phyloP scores from a whole-genome alignment of 2,113 vertebrate genomes.

The Dolichotis patagonum region DNA sequence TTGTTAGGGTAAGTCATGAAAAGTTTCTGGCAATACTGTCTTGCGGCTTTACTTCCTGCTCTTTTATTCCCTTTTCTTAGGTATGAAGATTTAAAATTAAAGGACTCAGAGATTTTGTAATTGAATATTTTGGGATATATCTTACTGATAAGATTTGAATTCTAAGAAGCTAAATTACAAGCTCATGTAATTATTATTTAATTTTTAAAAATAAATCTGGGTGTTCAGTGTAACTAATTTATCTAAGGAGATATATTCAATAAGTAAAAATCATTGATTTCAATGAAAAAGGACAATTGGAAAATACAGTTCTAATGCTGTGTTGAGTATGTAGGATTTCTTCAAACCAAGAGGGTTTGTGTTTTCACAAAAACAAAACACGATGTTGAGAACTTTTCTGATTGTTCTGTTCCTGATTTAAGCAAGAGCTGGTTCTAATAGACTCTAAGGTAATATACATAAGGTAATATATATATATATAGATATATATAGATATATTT shows the following conservation, averaged over 20 bases:
- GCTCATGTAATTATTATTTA: conserved; percentile 16
- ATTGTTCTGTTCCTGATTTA: not conserved
- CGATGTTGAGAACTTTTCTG: not conserved
- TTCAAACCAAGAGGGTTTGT: not conserved
- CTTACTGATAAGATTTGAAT: not conserved
- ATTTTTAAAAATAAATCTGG: conserved; percentile 41
- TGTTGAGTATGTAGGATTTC: not conserved
- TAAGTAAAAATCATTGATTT: not conserved
- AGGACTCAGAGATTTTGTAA: not conserved
- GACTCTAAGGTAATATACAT: not conserved
- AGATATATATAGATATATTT: no score
- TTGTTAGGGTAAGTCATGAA: not conserved
- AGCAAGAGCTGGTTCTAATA: not conserved
- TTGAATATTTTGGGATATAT: not conserved
- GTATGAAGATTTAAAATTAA: conserved; percentile 18
- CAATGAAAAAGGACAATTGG: not conserved
- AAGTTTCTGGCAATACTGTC: not conserved
- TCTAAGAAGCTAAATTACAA: not conserved
- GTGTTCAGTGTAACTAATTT: conserved; percentile 21
- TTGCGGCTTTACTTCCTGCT: not conserved
- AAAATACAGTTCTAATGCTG: conserved; percentile 10
- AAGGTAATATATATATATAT: no score
- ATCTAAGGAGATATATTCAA: not conserved
- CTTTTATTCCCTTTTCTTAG: not conserved
- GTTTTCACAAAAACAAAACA: not conserved